Evolutionary conservation across 2,888 invertebrate genomes (phyloP), one percentile per base, ranked within the genome.

Genomic region (Xestia rhomboidea): DNA sequence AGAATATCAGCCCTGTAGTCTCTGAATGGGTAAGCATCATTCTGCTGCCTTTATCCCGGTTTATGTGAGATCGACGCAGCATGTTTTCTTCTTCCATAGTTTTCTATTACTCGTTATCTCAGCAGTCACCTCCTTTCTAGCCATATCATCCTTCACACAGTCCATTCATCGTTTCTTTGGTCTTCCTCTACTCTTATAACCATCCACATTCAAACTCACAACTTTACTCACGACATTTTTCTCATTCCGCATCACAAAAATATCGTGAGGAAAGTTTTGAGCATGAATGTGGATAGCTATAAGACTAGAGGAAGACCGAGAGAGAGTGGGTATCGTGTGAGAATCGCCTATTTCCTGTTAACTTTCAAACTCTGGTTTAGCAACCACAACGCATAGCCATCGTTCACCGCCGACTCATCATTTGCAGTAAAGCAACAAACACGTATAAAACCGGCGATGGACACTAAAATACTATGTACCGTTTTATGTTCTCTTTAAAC

Each of bases 381-480:
- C 30, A 69, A 72, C 86, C 85, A 72, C 70, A 80, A 44, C 27
- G 57, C 64, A 66, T 63, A 73, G 51, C 81, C 74, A 79, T 83
- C 81, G 72, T 88, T 85, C 86, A 80, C 68, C 68, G 81, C 71
- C 67, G 73, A 77, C 84, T 87, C 87, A 88, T 88, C 85, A 89
- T 90, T 89, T 90, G 89, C 80, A 87, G 84, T 89, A 85, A 85
- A 86, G 83, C 79, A 79, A 85, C 89, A 82, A 72, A 87, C 80
- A 69, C 73, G 67, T 86, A 81, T 87, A 83, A 83, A 86, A 74
- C 80, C 57, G 18, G 82, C 78, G 73, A 88, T 88, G 87, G 87
- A 76, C 82, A 76, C 76, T 89, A 85, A 91, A 90, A 88, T 85
- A 90, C 91, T 86, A 81, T 88, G 89, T 88, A 79, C 73, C 51